These are phyloP conservation scores for Hirundichthys speculiger DNA, from an alignment of 2,113 vertebrate species.

Conservation along the genomic window DNA sequence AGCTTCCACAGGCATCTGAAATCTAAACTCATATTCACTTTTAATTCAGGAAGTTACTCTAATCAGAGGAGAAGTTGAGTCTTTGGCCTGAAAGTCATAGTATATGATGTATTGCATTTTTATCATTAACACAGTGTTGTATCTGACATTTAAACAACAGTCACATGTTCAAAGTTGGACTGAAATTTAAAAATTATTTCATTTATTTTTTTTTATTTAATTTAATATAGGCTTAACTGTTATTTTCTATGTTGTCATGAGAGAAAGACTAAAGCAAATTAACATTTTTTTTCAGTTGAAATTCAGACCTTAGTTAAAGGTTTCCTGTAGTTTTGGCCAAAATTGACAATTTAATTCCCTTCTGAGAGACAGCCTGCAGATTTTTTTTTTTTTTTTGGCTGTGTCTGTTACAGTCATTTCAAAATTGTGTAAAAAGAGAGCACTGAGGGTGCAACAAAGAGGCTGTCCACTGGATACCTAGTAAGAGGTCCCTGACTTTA, in stretches of 20 bases:
- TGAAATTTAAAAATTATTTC: too few species aligned
- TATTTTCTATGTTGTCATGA: background rate
- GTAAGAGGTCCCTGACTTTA: constrained; percentile 44
- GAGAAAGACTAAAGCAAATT: background rate
- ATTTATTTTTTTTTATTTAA: too few species aligned
- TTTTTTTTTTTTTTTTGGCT: constrained; percentile 15
- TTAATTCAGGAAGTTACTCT: constrained; percentile 26
- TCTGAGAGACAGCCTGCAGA: constrained; percentile 50
- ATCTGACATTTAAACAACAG: too few species aligned
- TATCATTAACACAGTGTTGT: background rate
- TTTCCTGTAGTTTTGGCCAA: constrained; percentile 41
- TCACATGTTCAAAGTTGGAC: too few species aligned
- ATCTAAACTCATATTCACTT: constrained; percentile 31
- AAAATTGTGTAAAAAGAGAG: constrained; percentile 53
- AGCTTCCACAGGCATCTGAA: constrained; percentile 26
- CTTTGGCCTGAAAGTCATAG: constrained; percentile 61
- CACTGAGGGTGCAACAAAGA: constrained; percentile 33
- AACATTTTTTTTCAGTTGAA: constrained; percentile 13
- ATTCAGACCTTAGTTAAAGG: constrained; percentile 24
- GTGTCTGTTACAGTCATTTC: constrained; percentile 48
- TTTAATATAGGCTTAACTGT: background rate
- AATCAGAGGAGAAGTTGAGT: constrained; percentile 37
- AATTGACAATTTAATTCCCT: constrained; percentile 52
- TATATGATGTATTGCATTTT: too few species aligned
- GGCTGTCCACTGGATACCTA: constrained; percentile 57